These are phyloP conservation scores for Naja naja DNA, from an alignment of 2,113 vertebrate species.

Conservation along the genomic window DNA sequence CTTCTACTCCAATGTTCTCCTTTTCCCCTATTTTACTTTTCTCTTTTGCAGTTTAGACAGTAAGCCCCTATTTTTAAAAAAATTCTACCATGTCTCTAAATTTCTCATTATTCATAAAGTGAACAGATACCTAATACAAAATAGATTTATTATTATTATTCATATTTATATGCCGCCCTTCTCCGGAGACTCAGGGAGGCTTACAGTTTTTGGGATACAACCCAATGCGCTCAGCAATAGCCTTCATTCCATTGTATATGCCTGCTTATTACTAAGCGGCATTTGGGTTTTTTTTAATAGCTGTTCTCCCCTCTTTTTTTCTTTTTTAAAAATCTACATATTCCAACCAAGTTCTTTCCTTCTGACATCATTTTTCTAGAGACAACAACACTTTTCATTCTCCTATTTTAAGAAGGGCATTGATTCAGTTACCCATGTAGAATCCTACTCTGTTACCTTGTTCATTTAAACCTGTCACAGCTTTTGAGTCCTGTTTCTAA, in stretches of 20 bases:
- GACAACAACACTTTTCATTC: constrained; percentile 28
- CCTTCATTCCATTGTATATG: no score
- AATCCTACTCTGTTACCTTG: constrained; percentile 43
- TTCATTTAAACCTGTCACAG: constrained; percentile 43
- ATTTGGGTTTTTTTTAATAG: background rate
- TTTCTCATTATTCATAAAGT: background rate
- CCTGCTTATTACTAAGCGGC: no score
- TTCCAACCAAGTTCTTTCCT: constrained; percentile 4
- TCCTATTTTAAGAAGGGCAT: constrained; percentile 40
- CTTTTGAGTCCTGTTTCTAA: constrained; percentile 32
- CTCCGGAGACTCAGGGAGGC: no score
- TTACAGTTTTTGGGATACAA: no score
- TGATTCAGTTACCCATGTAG: constrained; percentile 41
- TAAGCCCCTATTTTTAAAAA: background rate
- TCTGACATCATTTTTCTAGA: constrained; percentile 16
- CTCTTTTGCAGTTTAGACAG: background rate
- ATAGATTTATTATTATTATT: no score
- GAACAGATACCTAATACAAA: background rate
- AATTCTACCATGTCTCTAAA: background rate
- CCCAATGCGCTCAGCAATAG: no score
- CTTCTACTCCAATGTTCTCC: background rate
- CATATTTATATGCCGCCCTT: no score
- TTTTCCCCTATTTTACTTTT: background rate
- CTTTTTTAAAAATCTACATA: background rate
- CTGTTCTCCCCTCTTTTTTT: background rate